Conservation (phyloP, 1,140 invertebrate species). For the Tetramorium alpestre region DNA sequence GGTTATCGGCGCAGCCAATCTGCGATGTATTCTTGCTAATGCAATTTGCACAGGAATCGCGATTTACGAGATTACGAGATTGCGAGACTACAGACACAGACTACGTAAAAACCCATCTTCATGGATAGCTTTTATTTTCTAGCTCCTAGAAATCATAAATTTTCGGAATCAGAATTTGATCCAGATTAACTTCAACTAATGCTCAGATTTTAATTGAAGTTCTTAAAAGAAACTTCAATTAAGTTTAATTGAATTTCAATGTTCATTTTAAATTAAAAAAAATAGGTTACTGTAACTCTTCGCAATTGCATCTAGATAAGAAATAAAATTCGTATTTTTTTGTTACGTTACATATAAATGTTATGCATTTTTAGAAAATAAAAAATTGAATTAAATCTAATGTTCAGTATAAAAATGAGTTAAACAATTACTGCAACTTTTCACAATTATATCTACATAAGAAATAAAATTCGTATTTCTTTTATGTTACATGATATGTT, state of each 20-base stretch:
- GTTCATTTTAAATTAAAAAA: too few relatives aligned
- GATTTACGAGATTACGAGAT: neutral
- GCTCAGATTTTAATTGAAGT: neutral
- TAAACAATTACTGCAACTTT: neutral
- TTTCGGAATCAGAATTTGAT: neutral
- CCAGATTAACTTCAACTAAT: neutral
- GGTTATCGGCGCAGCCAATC: slow-evolving; percentile 19
- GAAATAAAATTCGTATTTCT: neutral
- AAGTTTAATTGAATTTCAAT: too few relatives aligned
- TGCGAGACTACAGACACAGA: too few relatives aligned
- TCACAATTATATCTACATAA: neutral
- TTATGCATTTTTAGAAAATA: too few relatives aligned
- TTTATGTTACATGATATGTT: neutral
- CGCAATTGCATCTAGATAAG: too few relatives aligned
- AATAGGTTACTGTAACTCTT: too few relatives aligned
- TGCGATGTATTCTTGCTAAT: slow-evolving; percentile 1
- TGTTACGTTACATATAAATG: too few relatives aligned
- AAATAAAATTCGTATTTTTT: too few relatives aligned
- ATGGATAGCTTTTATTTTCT: too few relatives aligned
- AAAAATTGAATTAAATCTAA: neutral
- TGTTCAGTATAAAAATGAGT: neutral
- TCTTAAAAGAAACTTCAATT: neutral
- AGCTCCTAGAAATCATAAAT: neutral
- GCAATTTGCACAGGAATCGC: neutral
- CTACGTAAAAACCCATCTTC: neutral